Percentiles rank a stretch among this genome's conserved stretches.
These are phyloP conservation scores for Manis crassicaudata DNA, from an alignment of 2,797 vertebrate genomes.

Conservation along the genomic window DNA sequence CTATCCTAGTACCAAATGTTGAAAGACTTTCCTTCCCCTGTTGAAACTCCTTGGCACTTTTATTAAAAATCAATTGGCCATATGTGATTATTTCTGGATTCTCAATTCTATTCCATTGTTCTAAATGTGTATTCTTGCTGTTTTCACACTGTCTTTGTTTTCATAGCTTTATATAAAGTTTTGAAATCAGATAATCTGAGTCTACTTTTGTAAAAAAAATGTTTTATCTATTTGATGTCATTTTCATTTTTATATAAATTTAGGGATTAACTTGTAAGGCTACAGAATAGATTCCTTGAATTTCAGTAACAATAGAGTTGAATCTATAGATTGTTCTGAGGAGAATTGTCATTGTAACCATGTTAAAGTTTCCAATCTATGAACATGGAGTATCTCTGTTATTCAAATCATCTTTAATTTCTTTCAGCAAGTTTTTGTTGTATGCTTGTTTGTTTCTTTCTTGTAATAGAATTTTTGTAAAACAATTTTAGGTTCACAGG, in stretches of 20 bases:
- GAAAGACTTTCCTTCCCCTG: neutral
- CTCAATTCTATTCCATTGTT: neutral
- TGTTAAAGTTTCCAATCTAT: neutral
- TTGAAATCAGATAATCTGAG: neutral
- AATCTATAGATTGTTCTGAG: neutral
- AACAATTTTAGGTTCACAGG: neutral
- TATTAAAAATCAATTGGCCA: neutral
- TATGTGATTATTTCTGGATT: neutral
- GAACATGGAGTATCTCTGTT: neutral
- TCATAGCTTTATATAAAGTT: neutral
- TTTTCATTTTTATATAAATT: neutral
- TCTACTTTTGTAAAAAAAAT: neutral
- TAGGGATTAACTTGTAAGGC: neutral
- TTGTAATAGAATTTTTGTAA: neutral
- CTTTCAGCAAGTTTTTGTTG: neutral
- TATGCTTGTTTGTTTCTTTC: neutral
- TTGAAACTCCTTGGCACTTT: neutral
- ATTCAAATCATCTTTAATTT: neutral
- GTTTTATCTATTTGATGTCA: neutral
- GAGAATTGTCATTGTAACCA: neutral
- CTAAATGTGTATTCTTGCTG: neutral
- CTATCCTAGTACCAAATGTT: neutral
- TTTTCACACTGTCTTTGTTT: neutral
- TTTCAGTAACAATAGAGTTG: neutral
- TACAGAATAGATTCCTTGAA: neutral